phyloP scores from a whole-genome alignment of 2,888 invertebrate species.

The Caenorhabditis wallacei region DNA sequence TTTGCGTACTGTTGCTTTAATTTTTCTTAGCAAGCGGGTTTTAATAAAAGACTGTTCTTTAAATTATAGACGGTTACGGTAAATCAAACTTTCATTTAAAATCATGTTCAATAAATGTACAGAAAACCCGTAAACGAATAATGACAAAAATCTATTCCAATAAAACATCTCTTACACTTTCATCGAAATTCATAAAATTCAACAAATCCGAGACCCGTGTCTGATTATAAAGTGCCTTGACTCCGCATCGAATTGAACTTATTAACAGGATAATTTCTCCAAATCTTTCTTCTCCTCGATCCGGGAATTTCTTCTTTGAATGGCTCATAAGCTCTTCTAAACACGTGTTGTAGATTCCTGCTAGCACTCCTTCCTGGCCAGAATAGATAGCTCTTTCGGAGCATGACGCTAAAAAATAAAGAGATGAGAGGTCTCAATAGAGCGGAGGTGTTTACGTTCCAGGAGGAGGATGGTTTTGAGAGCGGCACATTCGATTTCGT shows the following conservation, averaged over 20 bases:
- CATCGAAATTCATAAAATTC: conserved; percentile 69
- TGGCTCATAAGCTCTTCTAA: conserved; percentile 55
- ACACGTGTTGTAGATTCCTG: conserved; percentile 34
- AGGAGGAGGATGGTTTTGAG: conserved; percentile 50
- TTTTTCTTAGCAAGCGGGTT: too few species aligned
- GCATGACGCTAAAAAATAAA: conserved; percentile 28
- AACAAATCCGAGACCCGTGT: conserved; percentile 60
- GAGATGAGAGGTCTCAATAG: too few species aligned
- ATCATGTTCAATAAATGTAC: not conserved
- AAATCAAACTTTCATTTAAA: too few species aligned
- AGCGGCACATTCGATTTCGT: conserved; percentile 55
- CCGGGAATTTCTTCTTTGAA: conserved; percentile 36
- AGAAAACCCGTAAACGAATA: not conserved
- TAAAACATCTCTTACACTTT: conserved; percentile 62
- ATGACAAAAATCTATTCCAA: conserved; percentile 6
- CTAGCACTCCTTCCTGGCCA: conserved; percentile 29
- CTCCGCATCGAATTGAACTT: conserved; percentile 61
- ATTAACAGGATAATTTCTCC: conserved; percentile 66
- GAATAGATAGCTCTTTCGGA: conserved; percentile 31
- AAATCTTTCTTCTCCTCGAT: conserved; percentile 55
- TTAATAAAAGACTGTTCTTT: too few species aligned
- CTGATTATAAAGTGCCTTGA: conserved; percentile 60
- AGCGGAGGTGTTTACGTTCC: not conserved
- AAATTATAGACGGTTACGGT: too few species aligned
- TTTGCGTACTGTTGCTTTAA: not conserved